Evolutionary conservation across 2,797 vertebrate genomes (phyloP).

Genomic region (Notamacropus eugenii): DNA sequence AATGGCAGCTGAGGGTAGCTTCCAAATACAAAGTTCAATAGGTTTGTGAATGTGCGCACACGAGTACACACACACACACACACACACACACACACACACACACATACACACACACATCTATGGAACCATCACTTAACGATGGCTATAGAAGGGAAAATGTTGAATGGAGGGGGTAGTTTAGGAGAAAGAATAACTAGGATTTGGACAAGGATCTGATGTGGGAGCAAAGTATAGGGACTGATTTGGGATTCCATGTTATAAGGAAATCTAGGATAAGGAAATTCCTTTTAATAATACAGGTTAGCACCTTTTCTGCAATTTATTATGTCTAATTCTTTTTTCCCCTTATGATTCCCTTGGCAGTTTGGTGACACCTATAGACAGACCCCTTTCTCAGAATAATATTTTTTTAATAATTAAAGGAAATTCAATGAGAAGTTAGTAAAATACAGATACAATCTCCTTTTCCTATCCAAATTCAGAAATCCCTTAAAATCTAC

Average conservation of each 20-base stretch:
- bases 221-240: not conserved
- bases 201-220: not conserved
- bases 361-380: not conserved
- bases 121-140: not conserved
- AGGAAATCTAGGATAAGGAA: not conserved
- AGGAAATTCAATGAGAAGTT: not conserved
- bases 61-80: too few relatives aligned
- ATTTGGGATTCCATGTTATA: not conserved
- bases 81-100: not conserved
- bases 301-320: not conserved
- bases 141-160: not conserved
- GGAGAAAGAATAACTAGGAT: not conserved
- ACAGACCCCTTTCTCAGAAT: not conserved
- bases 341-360: not conserved
- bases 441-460: not conserved
- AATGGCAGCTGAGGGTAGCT: not conserved
- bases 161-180: not conserved
- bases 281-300: not conserved
- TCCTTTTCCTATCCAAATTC: not conserved
- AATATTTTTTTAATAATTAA: not conserved
- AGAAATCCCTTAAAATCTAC: not conserved
- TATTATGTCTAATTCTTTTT: not conserved
- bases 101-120: not conserved
- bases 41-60: not conserved
- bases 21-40: not conserved